Evolutionary conservation across 1,140 invertebrate species (phyloP).

Genomic region (Anastrepha obliqua): DNA sequence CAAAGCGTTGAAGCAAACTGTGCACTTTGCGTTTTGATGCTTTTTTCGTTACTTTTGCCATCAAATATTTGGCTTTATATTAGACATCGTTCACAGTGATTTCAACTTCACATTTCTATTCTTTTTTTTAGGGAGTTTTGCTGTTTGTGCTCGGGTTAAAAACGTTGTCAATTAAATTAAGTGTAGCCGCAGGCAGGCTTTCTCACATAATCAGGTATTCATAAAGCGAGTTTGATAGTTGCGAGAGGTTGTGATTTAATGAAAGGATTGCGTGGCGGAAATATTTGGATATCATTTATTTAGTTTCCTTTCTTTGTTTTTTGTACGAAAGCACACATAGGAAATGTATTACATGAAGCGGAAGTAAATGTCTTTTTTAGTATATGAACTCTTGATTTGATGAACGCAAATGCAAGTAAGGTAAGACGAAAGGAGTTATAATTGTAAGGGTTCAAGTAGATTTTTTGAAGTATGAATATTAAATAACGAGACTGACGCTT

Average conservation of each 20-base stretch:
- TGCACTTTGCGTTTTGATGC: not conserved
- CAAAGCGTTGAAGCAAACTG: not conserved
- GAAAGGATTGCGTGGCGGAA: not conserved
- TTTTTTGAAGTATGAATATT: too few relatives aligned
- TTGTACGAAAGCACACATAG: too few relatives aligned
- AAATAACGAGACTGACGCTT: too few relatives aligned
- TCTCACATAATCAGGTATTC: slow-evolving; percentile 17
- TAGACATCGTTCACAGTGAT: not conserved
- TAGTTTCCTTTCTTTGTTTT: too few relatives aligned
- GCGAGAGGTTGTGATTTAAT: not conserved
- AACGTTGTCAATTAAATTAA: slow-evolving; percentile 72
- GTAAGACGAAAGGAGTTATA: too few relatives aligned
- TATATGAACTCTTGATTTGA: too few relatives aligned
- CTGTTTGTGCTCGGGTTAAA: slow-evolving; percentile 52
- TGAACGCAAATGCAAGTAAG: too few relatives aligned
- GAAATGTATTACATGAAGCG: too few relatives aligned
- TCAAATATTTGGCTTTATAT: not conserved
- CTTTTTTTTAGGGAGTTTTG: slow-evolving; percentile 41
- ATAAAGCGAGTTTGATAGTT: slow-evolving; percentile 47
- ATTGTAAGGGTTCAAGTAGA: too few relatives aligned
- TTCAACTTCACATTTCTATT: not conserved
- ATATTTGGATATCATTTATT: not conserved
- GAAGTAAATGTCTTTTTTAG: too few relatives aligned
- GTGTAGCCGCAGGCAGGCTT: slow-evolving; percentile 69
- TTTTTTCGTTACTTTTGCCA: not conserved